phyloP scores from a whole-genome alignment of 1,140 invertebrate species.

The Nomia melanderi region DNA sequence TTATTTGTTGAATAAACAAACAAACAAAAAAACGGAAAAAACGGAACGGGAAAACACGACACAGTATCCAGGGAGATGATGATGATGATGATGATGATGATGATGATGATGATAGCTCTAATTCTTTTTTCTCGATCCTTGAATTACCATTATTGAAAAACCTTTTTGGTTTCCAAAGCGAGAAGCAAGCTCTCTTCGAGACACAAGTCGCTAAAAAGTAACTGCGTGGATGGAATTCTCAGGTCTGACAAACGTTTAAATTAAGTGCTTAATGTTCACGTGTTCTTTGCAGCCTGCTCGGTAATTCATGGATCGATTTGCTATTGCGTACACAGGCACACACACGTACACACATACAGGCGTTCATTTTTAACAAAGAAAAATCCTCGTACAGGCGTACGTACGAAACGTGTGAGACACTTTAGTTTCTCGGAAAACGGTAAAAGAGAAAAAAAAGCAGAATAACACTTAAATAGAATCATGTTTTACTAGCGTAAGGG shows the following conservation, averaged over 20 bases:
- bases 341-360: background rate
- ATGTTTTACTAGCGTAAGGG: background rate
- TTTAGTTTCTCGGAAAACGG: constrained; percentile 4
- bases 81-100: no score
- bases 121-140: constrained; percentile 52
- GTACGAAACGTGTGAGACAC: background rate
- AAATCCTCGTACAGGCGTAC: background rate
- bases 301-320: constrained; percentile 56
- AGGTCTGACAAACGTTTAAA: constrained; percentile 70
- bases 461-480: constrained; percentile 2
- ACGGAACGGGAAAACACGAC: no score
- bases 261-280: constrained; percentile 71
- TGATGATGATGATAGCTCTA: background rate
- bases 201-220: constrained; percentile 66
- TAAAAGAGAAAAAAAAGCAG: background rate
- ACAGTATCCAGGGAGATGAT: constrained; percentile 69
- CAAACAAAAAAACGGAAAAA: no score
- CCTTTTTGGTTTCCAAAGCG: constrained; percentile 60
- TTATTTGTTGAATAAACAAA: constrained; percentile 63
- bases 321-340: background rate
- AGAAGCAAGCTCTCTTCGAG: constrained; percentile 53
- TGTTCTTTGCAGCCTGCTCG: constrained; percentile 67
- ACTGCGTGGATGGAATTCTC: constrained; percentile 72
- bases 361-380: no score
- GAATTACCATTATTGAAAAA: constrained; percentile 56